Evolutionary conservation across 2,888 invertebrate species (phyloP), one percentile per base, ranked within the genome.

Genomic region (Cryptophagus acutangulus): DNA sequence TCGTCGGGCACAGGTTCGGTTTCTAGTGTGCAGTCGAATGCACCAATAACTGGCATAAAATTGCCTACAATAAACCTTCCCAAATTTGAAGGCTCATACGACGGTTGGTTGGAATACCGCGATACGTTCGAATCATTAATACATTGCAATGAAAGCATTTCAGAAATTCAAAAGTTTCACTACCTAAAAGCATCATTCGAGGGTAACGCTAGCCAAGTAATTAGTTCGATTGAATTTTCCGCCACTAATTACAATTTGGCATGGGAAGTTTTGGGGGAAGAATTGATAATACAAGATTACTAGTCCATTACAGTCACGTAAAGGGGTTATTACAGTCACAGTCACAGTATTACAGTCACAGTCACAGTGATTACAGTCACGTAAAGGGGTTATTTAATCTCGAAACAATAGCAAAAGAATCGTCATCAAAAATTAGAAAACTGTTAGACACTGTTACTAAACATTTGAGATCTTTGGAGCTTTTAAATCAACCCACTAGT

Each of bases 311-410:
- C 17, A n/a, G n/a, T n/a, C n/a, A n/a, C n/a, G n/a, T n/a, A n/a
- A n/a, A n/a, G n/a, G n/a, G n/a, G n/a, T n/a, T n/a, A n/a, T n/a
- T n/a, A n/a, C n/a, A n/a, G n/a, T n/a, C n/a, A n/a, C n/a, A n/a
- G n/a, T n/a, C n/a, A n/a, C n/a, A n/a, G n/a, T n/a, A n/a, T n/a
- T n/a, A n/a, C n/a, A n/a, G n/a, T n/a, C n/a, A n/a, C n/a, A n/a
- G n/a, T n/a, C n/a, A n/a, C n/a, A n/a, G n/a, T n/a, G n/a, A n/a
- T n/a, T 14, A 40, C 29, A 43, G 43, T 36, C 48, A 48, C 38
- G 28, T 45, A 17, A 45, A 43, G 29, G 36, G 37, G 10, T 33
- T 48, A 20, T 45, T 48, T 26, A 16, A 31, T 14, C 17, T 45
- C 6, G 31, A 40, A 26, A 10, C 25, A 8, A 18, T 39, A 5